These are phyloP conservation scores for Mycteria americana DNA, from an alignment of 2,797 vertebrate species.

Conservation along the genomic window DNA sequence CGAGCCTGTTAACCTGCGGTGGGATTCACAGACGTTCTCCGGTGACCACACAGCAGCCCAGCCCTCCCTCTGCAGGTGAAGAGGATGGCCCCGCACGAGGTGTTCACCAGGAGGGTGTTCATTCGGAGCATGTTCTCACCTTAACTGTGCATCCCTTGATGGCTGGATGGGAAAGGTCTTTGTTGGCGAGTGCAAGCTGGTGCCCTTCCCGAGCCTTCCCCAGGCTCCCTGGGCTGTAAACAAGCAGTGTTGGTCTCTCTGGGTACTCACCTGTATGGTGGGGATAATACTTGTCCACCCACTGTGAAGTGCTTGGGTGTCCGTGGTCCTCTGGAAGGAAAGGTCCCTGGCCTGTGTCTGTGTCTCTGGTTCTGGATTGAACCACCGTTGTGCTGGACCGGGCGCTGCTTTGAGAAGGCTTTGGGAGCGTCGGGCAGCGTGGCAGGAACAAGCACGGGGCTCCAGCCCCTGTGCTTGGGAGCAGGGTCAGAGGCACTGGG, in stretches of 20 bases:
- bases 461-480: not conserved
- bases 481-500: fast-evolving
- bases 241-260: not conserved
- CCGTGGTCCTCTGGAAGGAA: not conserved
- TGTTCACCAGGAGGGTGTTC: fast-evolving
- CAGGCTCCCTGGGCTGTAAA: not conserved
- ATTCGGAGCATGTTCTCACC: not conserved
- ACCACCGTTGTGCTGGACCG: not conserved
- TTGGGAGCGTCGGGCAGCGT: fast-evolving
- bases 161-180: not conserved
- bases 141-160: fast-evolving
- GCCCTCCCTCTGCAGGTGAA: not conserved
- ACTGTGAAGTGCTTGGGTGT: not conserved
- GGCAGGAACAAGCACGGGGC: not conserved
- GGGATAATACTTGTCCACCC: not conserved
- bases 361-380: not conserved
- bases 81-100: not conserved
- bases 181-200: not conserved
- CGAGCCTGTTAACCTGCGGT: fast-evolving
- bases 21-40: not conserved
- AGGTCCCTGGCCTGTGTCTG: not conserved
- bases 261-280: not conserved
- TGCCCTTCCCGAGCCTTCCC: not conserved
- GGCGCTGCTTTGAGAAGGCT: not conserved
- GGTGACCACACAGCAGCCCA: not conserved